A percentile compares a stretch with the other conserved stretches of the same genome.
Conservation (phyloP, 2,888 invertebrate species). For the Thereva unica region DNA sequence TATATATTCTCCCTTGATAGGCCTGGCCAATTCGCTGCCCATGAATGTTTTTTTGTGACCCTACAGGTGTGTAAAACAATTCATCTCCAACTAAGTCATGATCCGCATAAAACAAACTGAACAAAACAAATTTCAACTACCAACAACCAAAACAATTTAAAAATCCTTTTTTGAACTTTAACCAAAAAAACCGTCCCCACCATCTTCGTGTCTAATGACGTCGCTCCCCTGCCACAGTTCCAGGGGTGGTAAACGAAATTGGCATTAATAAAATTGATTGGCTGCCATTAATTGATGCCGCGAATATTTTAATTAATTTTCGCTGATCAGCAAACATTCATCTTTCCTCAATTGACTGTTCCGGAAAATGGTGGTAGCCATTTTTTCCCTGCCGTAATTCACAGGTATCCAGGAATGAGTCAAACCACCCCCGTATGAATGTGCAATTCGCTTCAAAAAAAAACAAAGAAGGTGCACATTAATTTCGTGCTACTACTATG, state of each 20-base stretch:
- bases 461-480: background rate
- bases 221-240: too few relatives aligned
- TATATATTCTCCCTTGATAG: too few relatives aligned
- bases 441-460: background rate
- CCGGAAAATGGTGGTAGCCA: constrained; percentile 6
- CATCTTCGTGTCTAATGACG: too few relatives aligned
- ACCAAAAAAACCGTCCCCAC: too few relatives aligned
- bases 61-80: too few relatives aligned
- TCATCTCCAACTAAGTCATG: too few relatives aligned
- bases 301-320: constrained; percentile 57
- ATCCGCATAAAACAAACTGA: too few relatives aligned
- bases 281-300: constrained; percentile 56
- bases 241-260: constrained; percentile 3
- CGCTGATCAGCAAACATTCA: constrained; percentile 43
- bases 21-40: too few relatives aligned
- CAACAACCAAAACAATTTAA: too few relatives aligned
- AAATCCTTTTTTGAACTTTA: too few relatives aligned
- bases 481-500: constrained; percentile 16
- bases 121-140: too few relatives aligned
- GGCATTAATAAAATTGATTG: constrained; percentile 55
- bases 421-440: constrained; percentile 7
- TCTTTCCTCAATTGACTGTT: constrained; percentile 16
- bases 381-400: background rate
- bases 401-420: background rate
- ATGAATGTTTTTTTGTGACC: too few relatives aligned